Conservation (phyloP, 2,797 vertebrate species). For the Amblyraja radiata region DNA sequence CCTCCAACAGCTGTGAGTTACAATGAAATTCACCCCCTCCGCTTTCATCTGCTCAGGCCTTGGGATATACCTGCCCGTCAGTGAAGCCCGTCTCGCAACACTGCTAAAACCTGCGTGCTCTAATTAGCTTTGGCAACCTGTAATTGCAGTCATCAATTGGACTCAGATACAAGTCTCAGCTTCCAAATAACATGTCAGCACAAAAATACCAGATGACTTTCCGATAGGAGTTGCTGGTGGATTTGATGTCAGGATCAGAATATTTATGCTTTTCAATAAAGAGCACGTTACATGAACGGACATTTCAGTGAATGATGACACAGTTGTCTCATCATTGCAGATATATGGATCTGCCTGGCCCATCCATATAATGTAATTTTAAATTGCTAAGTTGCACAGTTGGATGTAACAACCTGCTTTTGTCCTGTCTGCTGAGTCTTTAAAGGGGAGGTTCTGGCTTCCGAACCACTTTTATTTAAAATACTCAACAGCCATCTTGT, state of each 20-base stretch:
- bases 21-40: not conserved
- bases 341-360: not conserved
- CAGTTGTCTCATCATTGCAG: not conserved
- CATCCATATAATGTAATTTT: not conserved
- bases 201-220: slow-evolving; percentile 11
- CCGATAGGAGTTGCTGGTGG: not conserved
- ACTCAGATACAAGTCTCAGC: not conserved
- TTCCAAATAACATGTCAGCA: slow-evolving; percentile 12
- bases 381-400: not conserved
- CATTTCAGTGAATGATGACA: not conserved
- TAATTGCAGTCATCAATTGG: slow-evolving; percentile 19
- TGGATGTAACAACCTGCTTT: slow-evolving; percentile 1
- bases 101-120: not conserved
- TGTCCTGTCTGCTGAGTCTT: not conserved
- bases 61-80: not conserved
- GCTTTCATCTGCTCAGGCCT: not conserved
- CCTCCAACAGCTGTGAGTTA: not conserved
- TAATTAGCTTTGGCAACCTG: not conserved
- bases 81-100: not conserved
- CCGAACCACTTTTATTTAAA: not conserved
- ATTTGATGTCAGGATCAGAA: not conserved
- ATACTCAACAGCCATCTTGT: not conserved
- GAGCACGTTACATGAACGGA: not conserved
- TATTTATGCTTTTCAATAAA: not conserved
- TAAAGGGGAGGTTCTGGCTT: slow-evolving; percentile 8